Base-by-base conservation (phyloP, 2,888 invertebrate species). In the Scaeva pyrastri region DNA sequence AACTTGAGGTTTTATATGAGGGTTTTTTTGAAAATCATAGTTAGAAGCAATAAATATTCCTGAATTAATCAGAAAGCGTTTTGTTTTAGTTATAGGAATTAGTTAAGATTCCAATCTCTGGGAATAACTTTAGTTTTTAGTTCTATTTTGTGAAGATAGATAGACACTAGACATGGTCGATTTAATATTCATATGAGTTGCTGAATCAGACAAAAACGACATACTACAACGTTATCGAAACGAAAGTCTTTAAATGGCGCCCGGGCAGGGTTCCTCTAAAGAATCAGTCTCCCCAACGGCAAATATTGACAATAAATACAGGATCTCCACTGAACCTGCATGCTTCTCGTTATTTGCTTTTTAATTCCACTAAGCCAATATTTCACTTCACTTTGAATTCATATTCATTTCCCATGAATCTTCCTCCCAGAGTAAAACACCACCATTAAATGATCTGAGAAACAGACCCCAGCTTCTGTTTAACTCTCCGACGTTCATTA, bases 401-500 rank as follows among this genome's bases (percentile, higher is more conserved):
- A 26, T 7, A 14, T 23, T 14, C 14, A n/a, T 55, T 31, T 8
- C 1, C n/a, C 16, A 16, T 4, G n/a, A n/a, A 31, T 56, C 31
- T 31, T 31, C 36, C 16, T 19, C 39, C 12, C 21, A 58, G 2
- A 50, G 16, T 8, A 19, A 39, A 52, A 52, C 23, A 52, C 23
- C 11, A 14, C 60, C 0, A 31, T 41, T 41, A 60, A 41, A 21
- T 60, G 21, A 60, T 41, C 41, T 41, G 60, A 14, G 21, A 14
- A 60, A 41, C 12, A 58, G 2, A 31, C 16, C 3, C 21, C 41
- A 43, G 43, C 62, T 62, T 62, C 62, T 62, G 62, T 62, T 23
- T 26, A 62, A 41, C 43, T 41, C 21, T 60, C 60, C 43, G 23
- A 41, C 3, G 3, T 41, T 23, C n/a, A 43, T 41, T 43, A 16